Conservation (phyloP, 1,140 invertebrate species). For the Drosophila gunungcola region DNA sequence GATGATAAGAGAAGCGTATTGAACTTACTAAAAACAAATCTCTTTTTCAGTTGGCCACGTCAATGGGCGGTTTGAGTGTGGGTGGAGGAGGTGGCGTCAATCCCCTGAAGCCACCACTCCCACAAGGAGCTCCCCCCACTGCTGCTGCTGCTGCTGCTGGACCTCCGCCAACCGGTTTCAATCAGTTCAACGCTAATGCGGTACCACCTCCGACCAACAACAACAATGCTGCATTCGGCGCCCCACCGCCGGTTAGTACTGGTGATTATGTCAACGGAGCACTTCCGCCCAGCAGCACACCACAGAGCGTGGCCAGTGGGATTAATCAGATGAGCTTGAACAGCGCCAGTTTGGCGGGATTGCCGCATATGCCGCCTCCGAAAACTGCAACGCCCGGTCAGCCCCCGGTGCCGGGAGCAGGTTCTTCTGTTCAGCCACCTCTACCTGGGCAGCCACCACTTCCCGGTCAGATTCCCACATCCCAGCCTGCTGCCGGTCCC, state of each 20-base stretch:
- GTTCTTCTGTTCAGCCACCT: slow-evolving; percentile 15
- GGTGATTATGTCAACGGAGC: slow-evolving; percentile 65
- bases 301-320: slow-evolving; percentile 65
- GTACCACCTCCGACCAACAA: slow-evolving; percentile 48
- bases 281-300: slow-evolving; percentile 37
- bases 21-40: slow-evolving; percentile 24
- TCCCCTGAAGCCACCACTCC: slow-evolving; percentile 63
- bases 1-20: slow-evolving; percentile 41
- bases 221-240: slow-evolving; percentile 66
- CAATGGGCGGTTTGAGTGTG: slow-evolving; percentile 73
- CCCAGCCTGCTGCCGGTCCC: slow-evolving; percentile 21
- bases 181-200: slow-evolving; percentile 64
- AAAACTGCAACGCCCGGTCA: slow-evolving; percentile 49
- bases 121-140: slow-evolving; percentile 22
- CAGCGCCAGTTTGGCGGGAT: slow-evolving; percentile 67
- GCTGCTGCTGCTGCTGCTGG: slow-evolving; percentile 17
- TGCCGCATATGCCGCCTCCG: slow-evolving; percentile 75
- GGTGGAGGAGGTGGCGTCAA: slow-evolving; percentile 39
- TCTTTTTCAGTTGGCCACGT: slow-evolving; percentile 66
- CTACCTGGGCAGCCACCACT: slow-evolving; percentile 12
- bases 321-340: slow-evolving; percentile 80
- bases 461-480: slow-evolving; percentile 37
- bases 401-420: slow-evolving; percentile 18
- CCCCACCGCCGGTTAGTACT: slow-evolving; percentile 17
- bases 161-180: slow-evolving; percentile 44